Evolutionary conservation across 1,140 invertebrate genomes (phyloP).

Genomic region (Zaprionus gabonicus): DNA sequence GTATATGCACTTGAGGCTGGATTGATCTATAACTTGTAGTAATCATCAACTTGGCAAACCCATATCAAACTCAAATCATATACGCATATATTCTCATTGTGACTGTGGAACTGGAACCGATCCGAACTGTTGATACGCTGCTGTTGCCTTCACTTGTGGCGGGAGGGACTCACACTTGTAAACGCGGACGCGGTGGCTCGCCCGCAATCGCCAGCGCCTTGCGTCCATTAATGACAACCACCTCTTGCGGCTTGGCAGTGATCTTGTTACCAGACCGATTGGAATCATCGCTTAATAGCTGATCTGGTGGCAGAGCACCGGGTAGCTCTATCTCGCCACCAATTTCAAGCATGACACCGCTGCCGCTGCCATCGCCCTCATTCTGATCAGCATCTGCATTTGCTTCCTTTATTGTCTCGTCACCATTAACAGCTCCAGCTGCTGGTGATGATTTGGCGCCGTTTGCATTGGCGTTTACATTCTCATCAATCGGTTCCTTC

Average conservation of each 20-base stretch:
- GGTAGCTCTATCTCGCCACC: conserved; percentile 43
- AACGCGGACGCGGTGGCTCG: conserved; percentile 8
- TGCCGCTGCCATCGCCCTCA: conserved; percentile 3
- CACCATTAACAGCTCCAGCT: not conserved
- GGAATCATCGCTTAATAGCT: conserved; percentile 29
- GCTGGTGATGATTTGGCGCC: not conserved
- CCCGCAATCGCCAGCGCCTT: conserved; percentile 52
- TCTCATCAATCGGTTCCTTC: conserved; percentile 13
- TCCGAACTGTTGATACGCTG: conserved; percentile 18
- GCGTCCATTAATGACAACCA: conserved; percentile 60
- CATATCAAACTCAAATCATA: not conserved
- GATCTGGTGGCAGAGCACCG: conserved; percentile 38
- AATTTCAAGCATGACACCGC: conserved; percentile 30
- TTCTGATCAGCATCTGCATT: not conserved
- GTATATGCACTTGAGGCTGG: not conserved
- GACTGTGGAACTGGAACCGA: conserved; percentile 6
- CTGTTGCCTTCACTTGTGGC: conserved; percentile 17
- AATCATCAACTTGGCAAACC: too few relatives aligned
- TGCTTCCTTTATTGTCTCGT: conserved; percentile 1
- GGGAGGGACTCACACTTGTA: conserved; percentile 64
- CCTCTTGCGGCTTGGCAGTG: conserved; percentile 39
- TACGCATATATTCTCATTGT: not conserved
- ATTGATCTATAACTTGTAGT: too few relatives aligned
- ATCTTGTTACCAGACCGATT: conserved; percentile 20
- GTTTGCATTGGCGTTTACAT: conserved; percentile 2